phyloP scores from a whole-genome alignment of 2,888 invertebrate genomes.

The Embidobia sp. region DNA sequence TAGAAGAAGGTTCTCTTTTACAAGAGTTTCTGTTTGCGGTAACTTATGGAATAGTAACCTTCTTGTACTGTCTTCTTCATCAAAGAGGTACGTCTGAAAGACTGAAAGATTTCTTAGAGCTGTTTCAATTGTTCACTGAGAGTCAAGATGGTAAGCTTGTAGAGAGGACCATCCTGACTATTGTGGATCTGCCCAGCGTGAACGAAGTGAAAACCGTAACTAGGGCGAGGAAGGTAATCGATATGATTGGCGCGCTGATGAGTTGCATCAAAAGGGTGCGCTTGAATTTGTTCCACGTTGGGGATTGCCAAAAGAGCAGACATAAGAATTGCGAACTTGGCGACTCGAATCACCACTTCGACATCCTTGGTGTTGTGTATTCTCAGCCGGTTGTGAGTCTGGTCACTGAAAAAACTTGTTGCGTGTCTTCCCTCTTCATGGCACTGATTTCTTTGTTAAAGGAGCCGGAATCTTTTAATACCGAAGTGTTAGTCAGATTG shows the following conservation, averaged over 20 bases:
- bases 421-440: constrained; percentile 84
- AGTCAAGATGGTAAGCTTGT: constrained; percentile 84
- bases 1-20: constrained; percentile 82
- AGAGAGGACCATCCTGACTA: constrained; percentile 83
- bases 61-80: constrained; percentile 84
- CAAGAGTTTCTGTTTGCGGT: constrained; percentile 85
- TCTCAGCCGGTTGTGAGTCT: constrained; percentile 55
- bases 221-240: constrained; percentile 83
- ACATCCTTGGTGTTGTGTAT: constrained; percentile 83
- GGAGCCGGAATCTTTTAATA: constrained; percentile 81
- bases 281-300: constrained; percentile 83
- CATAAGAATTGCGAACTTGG: constrained; percentile 83
- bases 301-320: constrained; percentile 82
- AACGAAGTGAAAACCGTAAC: constrained; percentile 80
- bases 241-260: constrained; percentile 83
- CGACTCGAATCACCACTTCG: constrained; percentile 84
- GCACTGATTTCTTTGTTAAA: constrained; percentile 82
- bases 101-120: constrained; percentile 83
- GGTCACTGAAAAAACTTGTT: constrained; percentile 79
- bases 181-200: constrained; percentile 82
- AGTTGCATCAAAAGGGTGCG: constrained; percentile 84
- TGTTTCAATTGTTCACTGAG: constrained; percentile 84
- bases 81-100: constrained; percentile 82
- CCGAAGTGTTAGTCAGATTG: constrained; percentile 81
- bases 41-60: constrained; percentile 84